Base-by-base conservation (phyloP, 2,888 invertebrate species). In the Carpatolechia fugitivella region DNA sequence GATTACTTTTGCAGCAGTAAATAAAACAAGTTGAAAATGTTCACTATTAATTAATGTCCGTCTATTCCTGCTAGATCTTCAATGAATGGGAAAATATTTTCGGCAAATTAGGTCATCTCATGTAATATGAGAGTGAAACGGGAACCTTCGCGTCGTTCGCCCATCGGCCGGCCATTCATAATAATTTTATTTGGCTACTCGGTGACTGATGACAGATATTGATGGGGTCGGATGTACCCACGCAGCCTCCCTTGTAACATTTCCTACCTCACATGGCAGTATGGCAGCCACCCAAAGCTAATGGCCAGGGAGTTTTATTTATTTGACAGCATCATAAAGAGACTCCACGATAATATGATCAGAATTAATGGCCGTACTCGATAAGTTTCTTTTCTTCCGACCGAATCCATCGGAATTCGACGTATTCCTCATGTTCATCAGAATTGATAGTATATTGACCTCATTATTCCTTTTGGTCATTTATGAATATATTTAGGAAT, bases 141-240 rank as follows among this genome's bases (percentile, higher is more conserved):
- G 70, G 74, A 78, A 70, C 68, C 68, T 65, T 65, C 63, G 66
- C 76, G 76, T 81, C 81, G 80, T 66, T 64, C 62, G 67, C 58
- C 66, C 66, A 76, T 78, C 70, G 76, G 68, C 59, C 57, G 68
- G 71, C 67, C 75, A 78, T 79, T 77, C 81, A 83, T 81, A 82
- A 76, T 83, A 79, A 78, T 82, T 82, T 80, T 84, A 82, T 84
- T 85, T 85, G 81, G 85, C 78, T 81, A 76, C 80, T 80, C 76
- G 68, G 77, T 78, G 77, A 76, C 80, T 70, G 81, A 73, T 80
- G 89, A 84, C 87, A 84, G 86, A 79, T 85, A 90, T 89, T 86
- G 86, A 89, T 89, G 87, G 70, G 72, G 69, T 63, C 76, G 70
- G 63, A 70, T 70, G 73, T 74, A 70, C 66, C 71, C 65, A 68